Conservation (phyloP, 2,888 invertebrate genomes). For the Ochropleura plecta region DNA sequence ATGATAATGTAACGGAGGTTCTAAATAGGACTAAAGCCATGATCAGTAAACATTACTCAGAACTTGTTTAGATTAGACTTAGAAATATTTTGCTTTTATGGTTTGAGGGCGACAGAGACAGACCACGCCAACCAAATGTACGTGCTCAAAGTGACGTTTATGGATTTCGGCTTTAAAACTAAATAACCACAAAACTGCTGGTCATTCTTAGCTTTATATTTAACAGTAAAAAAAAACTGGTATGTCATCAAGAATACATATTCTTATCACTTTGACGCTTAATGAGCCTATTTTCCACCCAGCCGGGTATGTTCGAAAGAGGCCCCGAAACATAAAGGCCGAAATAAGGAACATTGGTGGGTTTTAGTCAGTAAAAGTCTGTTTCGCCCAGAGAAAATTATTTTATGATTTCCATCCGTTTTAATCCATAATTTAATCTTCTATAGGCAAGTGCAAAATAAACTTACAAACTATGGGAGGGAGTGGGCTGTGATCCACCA, state of each 20-base stretch:
- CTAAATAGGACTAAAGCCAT: background rate
- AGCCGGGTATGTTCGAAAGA: too few relatives aligned
- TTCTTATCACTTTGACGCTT: background rate
- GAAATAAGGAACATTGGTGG: too few relatives aligned
- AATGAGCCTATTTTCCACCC: background rate
- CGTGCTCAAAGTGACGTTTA: background rate
- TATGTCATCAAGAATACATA: background rate
- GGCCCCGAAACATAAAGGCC: too few relatives aligned
- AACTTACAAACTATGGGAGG: background rate
- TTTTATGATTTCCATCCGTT: too few relatives aligned
- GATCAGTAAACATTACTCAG: background rate
- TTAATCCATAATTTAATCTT: too few relatives aligned
- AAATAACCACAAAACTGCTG: background rate
- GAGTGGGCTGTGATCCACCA: background rate
- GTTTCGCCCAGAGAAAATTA: too few relatives aligned
- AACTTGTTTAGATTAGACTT: background rate
- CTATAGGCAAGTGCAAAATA: too few relatives aligned
- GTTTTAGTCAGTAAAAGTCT: too few relatives aligned
- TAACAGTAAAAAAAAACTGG: background rate
- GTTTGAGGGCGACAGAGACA: background rate
- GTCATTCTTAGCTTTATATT: background rate
- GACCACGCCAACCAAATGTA: too few relatives aligned
- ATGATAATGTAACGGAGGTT: conserved; percentile 15
- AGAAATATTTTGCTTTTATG: background rate
- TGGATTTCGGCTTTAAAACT: background rate